Evolutionary conservation across 2,888 invertebrate genomes (phyloP), one percentile per base, ranked within the genome.

Genomic region (Pterostichus madidus): DNA sequence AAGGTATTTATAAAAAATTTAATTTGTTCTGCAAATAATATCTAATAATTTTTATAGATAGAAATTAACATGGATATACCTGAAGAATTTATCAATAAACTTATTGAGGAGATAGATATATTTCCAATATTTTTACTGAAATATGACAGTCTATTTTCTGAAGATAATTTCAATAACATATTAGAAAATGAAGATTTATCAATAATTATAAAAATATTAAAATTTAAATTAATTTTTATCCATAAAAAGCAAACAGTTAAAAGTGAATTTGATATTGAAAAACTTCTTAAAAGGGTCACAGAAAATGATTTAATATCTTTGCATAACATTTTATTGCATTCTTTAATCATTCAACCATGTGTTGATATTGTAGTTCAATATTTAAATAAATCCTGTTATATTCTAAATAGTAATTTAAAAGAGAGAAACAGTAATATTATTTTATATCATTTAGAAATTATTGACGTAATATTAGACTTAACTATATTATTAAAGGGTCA

Each of bases 161-260:
- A 80, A 17, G 17, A 35, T 32, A 53, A 52, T n/a, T 71, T 64
- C 13, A 68, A 68, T 17, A 71, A 31, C 24, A 73, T 82, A 44
- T 7, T 76, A 17, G 59, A 61, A 56, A 46, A 75, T 7, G 82
- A 75, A 61, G 76, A 82, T 59, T 46, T 80, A 68, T n/a, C 7
- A 8, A 52, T 49, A 13, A 39, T 81, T 13, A 11, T 81, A 75
- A 59, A 59, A 46, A 49, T 81, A 32, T 31, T 81, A 17, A 81
- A 81, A 81, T 68, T 32, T 46, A 75, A 81, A 61, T 75, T 75
- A 75, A 59, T 81, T 81, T 32, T 56, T 39, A 80, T 75, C 11
- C 32, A 75, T 46, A 46, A 75, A 32, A 81, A 75, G 17, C 15
- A 75, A 49, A 10, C 46, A 13, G 4, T 0, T 10, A 5, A 44